A percentile compares a stretch with the other conserved stretches of the same genome.
Evolutionary conservation across 2,888 invertebrate genomes (phyloP).

Genomic region (Branchellion lobata): DNA sequence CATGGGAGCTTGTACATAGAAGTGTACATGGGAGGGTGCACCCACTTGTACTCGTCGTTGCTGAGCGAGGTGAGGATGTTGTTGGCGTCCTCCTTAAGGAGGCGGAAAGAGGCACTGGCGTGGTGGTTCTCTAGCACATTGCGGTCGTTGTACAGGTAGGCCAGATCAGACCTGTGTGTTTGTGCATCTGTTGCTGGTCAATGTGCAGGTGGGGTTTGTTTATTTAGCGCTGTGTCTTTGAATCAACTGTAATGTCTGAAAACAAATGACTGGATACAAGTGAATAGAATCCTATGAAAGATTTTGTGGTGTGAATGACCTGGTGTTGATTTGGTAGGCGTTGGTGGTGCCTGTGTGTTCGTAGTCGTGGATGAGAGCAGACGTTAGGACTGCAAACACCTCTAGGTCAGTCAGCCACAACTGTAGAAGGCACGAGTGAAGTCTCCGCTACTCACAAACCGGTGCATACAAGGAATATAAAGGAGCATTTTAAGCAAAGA

Average conservation of each 20-base stretch:
- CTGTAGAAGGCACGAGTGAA: too few species aligned
- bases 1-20: too few species aligned
- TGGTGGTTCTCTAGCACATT: constrained; percentile 87
- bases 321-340: constrained; percentile 94
- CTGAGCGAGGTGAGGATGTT: constrained; percentile 85
- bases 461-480: neutral
- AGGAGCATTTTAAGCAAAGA: neutral
- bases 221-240: neutral
- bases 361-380: constrained; percentile 89
- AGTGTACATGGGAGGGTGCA: too few species aligned
- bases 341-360: constrained; percentile 96
- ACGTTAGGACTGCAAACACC: constrained; percentile 86
- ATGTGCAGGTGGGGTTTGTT: too few species aligned
- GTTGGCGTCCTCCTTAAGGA: constrained; percentile 80
- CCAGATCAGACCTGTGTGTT: constrained; percentile 73
- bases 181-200: too few species aligned
- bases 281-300: neutral
- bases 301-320: constrained; percentile 62
- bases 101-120: constrained; percentile 80
- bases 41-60: constrained; percentile 74
- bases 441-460: neutral
- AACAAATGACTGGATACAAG: too few species aligned
- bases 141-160: constrained; percentile 87
- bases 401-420: constrained; percentile 87
- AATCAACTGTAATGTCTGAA: too few species aligned